phyloP scores from a whole-genome alignment of 2,797 vertebrate genomes.

The Liasis olivaceus region DNA sequence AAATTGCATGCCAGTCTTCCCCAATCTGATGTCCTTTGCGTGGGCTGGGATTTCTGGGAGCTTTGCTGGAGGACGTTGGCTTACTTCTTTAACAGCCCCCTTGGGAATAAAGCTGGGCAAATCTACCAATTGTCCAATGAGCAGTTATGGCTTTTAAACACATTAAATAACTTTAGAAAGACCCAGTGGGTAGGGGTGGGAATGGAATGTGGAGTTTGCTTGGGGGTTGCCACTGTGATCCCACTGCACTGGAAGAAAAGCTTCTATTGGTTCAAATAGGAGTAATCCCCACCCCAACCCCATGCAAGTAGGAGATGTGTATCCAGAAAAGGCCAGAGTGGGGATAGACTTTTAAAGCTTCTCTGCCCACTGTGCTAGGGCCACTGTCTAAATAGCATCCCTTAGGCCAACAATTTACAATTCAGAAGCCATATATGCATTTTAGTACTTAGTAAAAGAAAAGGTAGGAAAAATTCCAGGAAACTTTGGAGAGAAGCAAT shows the following conservation, averaged over 20 bases:
- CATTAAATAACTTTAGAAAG: neutral
- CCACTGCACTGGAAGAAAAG: neutral
- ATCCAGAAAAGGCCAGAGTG: neutral
- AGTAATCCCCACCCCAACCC: neutral
- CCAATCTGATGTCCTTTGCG: neutral
- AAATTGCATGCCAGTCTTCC: no score
- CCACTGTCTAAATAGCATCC: neutral
- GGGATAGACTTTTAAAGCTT: neutral
- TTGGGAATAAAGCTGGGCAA: neutral
- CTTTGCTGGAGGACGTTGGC: neutral
- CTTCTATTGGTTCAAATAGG: neutral
- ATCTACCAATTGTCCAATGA: neutral
- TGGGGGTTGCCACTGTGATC: neutral
- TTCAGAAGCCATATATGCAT: neutral
- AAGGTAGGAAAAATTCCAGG: neutral
- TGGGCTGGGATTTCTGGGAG: neutral
- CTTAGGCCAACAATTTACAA: neutral
- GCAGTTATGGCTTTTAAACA: neutral
- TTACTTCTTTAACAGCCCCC: neutral
- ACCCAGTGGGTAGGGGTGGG: neutral
- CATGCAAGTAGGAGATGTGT: neutral
- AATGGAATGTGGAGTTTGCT: neutral
- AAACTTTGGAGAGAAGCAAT: neutral
- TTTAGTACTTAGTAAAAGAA: neutral
- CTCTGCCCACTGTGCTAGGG: neutral